Percentiles rank a stretch among this genome's conserved stretches.
Conservation (phyloP, 2,113 vertebrate genomes). For the Hyperopisus bebe region DNA sequence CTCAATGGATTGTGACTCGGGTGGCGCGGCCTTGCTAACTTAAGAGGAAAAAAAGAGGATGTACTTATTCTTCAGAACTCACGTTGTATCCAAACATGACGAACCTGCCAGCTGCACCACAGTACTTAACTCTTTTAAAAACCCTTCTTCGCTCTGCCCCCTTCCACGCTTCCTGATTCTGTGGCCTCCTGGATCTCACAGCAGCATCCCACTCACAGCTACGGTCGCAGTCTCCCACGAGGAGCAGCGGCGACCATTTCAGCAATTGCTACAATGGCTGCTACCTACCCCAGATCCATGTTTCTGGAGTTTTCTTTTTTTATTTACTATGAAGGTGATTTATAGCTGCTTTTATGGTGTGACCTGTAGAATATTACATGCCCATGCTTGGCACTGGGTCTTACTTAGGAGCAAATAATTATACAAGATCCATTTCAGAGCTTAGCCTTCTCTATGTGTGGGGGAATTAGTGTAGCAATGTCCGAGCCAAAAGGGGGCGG, state of each 20-base stretch:
- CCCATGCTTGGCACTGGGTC: constrained; percentile 10
- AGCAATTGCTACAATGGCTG: background rate
- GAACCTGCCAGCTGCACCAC: background rate
- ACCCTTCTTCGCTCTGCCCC: background rate
- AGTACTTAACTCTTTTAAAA: background rate
- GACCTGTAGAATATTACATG: background rate
- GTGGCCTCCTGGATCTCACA: background rate
- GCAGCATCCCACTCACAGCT: background rate
- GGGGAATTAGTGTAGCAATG: background rate
- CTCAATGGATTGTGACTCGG: background rate
- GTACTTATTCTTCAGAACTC: background rate
- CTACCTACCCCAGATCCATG: background rate
- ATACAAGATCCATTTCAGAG: constrained; percentile 7
- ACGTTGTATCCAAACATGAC: background rate
- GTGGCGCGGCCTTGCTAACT: background rate
- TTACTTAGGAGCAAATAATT: constrained; percentile 2
- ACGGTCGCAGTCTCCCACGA: background rate
- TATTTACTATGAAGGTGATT: background rate
- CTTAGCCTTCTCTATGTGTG: background rate
- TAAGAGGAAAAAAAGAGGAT: background rate
- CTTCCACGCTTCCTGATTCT: background rate
- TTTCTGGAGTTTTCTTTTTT: background rate
- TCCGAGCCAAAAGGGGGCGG: background rate
- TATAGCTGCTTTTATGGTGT: background rate
- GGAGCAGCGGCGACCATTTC: background rate